Percentiles rank a stretch among this genome's conserved stretches.
phyloP scores from a whole-genome alignment of 1,140 invertebrate genomes.

The Babylonia areolata region DNA sequence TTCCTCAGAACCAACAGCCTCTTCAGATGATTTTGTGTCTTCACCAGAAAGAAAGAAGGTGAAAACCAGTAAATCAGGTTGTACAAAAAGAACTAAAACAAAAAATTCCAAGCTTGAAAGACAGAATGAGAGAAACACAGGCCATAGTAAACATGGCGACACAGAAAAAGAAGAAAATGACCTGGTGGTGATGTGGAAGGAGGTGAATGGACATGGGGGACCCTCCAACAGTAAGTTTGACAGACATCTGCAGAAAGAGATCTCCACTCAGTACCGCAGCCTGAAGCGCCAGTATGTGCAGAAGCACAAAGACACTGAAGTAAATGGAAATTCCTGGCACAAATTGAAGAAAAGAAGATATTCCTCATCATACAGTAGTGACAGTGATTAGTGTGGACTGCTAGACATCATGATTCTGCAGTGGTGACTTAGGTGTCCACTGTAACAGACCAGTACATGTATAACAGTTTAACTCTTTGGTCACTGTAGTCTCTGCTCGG shows the following conservation, averaged over 20 bases:
- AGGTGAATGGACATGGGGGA: background rate
- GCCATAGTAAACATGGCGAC: background rate
- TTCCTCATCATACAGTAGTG: too few relatives aligned
- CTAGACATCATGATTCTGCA: too few relatives aligned
- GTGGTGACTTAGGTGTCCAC: too few relatives aligned
- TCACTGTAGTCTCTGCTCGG: too few relatives aligned
- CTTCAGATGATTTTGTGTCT: background rate
- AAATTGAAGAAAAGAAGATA: too few relatives aligned
- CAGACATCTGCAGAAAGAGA: background rate
- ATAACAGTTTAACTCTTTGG: too few relatives aligned
- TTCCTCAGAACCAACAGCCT: background rate
- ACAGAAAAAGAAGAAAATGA: background rate
- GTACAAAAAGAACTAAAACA: background rate
- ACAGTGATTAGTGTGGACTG: too few relatives aligned
- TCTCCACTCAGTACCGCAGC: background rate
- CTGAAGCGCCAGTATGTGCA: background rate
- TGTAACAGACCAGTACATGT: too few relatives aligned
- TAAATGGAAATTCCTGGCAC: too few relatives aligned
- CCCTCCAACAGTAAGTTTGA: background rate
- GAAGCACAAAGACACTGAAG: background rate
- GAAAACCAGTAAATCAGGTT: background rate
- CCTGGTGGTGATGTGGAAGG: slow-evolving; percentile 8
- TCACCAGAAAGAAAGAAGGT: background rate
- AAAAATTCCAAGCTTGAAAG: background rate
- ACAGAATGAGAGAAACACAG: background rate